Conservation (phyloP, 2,797 vertebrate species). For the Furcifer pardalis region DNA sequence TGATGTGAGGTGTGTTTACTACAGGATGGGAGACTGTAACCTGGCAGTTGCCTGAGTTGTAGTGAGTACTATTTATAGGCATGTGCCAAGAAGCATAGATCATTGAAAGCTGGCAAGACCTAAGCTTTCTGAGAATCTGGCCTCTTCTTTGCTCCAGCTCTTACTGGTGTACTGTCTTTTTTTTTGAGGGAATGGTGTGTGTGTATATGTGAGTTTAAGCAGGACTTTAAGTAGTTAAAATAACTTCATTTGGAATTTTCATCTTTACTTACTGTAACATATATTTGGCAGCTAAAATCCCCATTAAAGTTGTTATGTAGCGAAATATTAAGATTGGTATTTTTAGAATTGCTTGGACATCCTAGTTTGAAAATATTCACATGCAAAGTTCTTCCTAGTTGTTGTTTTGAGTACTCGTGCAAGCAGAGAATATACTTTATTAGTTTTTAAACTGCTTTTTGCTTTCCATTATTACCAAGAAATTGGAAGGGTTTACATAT, state of each 20-base stretch:
- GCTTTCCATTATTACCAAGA: not conserved
- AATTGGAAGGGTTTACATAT: not conserved
- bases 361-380: not conserved
- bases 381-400: not conserved
- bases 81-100: not conserved
- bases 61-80: conserved; percentile 23
- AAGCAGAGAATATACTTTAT: not conserved
- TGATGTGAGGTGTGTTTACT: conserved; percentile 16
- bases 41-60: conserved; percentile 1
- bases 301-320: not conserved
- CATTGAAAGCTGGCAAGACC: not conserved
- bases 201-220: too few relatives aligned
- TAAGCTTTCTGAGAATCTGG: not conserved
- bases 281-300: not conserved
- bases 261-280: too few relatives aligned
- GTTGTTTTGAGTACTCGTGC: not conserved
- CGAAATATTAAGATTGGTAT: not conserved
- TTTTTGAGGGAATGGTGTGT: not conserved
- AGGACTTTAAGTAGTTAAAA: not conserved
- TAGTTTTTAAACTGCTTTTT: not conserved
- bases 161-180: not conserved
- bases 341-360: not conserved
- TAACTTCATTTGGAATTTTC: not conserved
- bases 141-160: not conserved
- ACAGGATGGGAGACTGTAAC: not conserved